These are phyloP conservation scores for Hyperoplus lanceolatus DNA, from an alignment of 2,797 vertebrate species.

Conservation along the genomic window DNA sequence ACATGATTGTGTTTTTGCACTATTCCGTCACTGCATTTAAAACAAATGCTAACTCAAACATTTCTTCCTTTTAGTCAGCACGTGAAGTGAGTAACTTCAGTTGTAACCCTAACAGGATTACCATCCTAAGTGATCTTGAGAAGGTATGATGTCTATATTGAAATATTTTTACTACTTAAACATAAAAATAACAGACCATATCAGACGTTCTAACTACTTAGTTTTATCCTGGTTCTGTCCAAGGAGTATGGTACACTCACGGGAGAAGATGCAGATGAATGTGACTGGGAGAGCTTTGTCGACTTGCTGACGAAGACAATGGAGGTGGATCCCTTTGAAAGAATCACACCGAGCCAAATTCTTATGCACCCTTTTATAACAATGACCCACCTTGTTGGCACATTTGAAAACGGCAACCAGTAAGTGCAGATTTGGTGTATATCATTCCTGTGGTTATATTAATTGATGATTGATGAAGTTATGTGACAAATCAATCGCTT, in stretches of 20 bases:
- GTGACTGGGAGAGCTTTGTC: background rate
- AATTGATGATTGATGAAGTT: background rate
- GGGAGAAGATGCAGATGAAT: background rate
- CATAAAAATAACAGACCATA: too few species aligned
- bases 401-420: background rate
- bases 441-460: background rate
- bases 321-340: slow-evolving; percentile 1
- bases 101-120: background rate
- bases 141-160: background rate
- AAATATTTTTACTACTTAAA: background rate
- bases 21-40: background rate
- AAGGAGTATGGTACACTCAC: background rate
- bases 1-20: too few species aligned
- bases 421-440: slow-evolving; percentile 5
- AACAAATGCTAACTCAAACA: background rate
- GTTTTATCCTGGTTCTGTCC: background rate
- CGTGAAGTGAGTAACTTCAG: background rate
- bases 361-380: slow-evolving; percentile 11
- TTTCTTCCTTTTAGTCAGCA: background rate
- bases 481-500: background rate
- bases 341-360: slow-evolving; percentile 10
- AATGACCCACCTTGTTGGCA: background rate
- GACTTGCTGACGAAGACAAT: background rate
- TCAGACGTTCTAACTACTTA: too few species aligned
- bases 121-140: background rate